Conservation (phyloP, 2,797 vertebrate genomes). For the Amblyopsis hoosieri region DNA sequence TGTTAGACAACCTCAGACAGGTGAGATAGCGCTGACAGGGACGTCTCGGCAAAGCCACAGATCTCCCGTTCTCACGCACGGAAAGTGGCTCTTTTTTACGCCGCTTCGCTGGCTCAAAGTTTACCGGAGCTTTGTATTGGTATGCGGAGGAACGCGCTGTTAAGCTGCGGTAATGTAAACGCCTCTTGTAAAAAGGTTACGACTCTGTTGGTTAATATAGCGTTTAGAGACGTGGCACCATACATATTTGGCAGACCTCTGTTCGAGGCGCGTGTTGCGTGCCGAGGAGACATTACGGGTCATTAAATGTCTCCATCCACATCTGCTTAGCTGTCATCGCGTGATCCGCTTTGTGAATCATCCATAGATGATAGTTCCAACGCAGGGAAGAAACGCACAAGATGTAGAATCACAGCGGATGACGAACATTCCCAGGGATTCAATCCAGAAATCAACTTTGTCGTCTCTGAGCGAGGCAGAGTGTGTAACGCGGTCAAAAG, state of each 20-base stretch:
- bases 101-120: conserved; percentile 28
- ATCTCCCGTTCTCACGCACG: conserved; percentile 6
- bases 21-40: not conserved
- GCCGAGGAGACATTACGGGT: conserved; percentile 37
- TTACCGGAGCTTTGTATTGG: conserved; percentile 23
- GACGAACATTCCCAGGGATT: conserved; percentile 22
- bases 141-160: no score
- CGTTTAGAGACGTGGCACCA: conserved; percentile 56
- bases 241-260: conserved; percentile 53
- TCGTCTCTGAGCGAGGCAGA: conserved; percentile 7
- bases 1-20: not conserved
- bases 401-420: conserved; percentile 20
- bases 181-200: conserved; percentile 14
- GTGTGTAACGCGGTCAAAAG: no score
- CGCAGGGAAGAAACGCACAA: no score
- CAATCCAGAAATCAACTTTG: conserved; percentile 63
- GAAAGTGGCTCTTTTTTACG: conserved; percentile 1
- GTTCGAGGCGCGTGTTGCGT: conserved; percentile 46
- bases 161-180: not conserved
- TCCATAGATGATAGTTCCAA: conserved; percentile 36
- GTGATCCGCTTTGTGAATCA: conserved; percentile 46
- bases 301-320: conserved; percentile 36
- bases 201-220: conserved; percentile 39
- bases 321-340: conserved; percentile 1
- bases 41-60: not conserved